phyloP scores from a whole-genome alignment of 2,888 invertebrate genomes.

The Lithophane ornitopus region DNA sequence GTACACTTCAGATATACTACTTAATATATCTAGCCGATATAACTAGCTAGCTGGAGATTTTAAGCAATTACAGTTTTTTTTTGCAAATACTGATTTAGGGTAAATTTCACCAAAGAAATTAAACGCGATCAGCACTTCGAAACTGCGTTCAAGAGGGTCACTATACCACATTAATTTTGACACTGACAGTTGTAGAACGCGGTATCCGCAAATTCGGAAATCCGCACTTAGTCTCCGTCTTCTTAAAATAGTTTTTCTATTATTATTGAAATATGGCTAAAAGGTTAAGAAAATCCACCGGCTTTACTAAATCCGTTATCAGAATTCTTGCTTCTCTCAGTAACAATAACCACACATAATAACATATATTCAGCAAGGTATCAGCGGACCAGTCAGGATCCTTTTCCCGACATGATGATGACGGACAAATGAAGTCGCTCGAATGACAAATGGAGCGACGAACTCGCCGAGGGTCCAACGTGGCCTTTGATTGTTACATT shows the following conservation, averaged over 20 bases:
- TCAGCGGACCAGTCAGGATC: constrained; percentile 27
- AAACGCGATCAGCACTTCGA: too few species aligned
- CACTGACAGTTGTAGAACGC: too few species aligned
- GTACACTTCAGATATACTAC: too few species aligned
- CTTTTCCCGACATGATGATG: constrained; percentile 25
- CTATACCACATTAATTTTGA: too few species aligned
- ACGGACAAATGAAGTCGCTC: constrained; percentile 65
- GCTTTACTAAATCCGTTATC: not conserved
- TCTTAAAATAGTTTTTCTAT: too few species aligned
- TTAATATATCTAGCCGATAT: not conserved
- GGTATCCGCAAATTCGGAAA: too few species aligned
- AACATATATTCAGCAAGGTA: constrained; percentile 17
- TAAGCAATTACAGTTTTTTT: not conserved
- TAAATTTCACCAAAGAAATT: too few species aligned
- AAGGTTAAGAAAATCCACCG: not conserved
- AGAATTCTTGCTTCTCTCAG: not conserved
- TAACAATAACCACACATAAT: constrained; percentile 9
- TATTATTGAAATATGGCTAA: not conserved
- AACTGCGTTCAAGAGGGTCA: too few species aligned
- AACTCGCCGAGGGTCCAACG: constrained; percentile 70
- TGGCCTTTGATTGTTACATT: constrained; percentile 76
- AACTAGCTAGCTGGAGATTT: not conserved
- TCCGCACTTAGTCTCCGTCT: too few species aligned
- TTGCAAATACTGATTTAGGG: not conserved
- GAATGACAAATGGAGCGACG: constrained; percentile 76